Evolutionary conservation across 2,113 vertebrate species (phyloP).

Genomic region (Donacobius atricapilla): DNA sequence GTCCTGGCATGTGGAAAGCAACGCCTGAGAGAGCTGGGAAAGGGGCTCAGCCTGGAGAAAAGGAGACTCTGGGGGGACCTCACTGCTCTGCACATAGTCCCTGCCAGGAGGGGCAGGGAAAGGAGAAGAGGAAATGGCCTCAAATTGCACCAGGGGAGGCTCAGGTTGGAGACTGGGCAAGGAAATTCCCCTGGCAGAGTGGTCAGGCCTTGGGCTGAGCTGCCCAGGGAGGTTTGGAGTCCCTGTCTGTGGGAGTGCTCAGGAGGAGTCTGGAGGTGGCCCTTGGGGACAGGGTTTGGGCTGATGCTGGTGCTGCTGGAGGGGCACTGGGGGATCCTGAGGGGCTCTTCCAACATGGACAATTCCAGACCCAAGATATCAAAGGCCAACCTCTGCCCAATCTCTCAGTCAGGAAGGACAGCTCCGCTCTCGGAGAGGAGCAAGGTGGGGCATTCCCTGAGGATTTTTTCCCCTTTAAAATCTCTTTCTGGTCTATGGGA

Average conservation of each 20-base stretch:
- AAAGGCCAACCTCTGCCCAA: neutral
- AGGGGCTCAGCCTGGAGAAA: neutral
- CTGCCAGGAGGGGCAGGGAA: neutral
- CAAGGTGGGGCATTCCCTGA: neutral
- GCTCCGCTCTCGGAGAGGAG: neutral
- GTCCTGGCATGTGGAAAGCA: neutral
- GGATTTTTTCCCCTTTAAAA: neutral
- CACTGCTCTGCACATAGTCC: neutral
- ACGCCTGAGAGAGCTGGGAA: neutral
- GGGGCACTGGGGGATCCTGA: accelerated
- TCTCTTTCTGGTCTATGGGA: neutral
- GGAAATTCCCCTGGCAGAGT: neutral
- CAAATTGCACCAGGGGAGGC: neutral
- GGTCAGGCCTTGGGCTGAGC: neutral
- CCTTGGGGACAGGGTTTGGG: neutral
- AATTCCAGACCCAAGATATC: neutral
- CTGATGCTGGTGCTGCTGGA: neutral
- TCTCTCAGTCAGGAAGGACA: neutral
- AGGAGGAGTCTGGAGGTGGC: neutral
- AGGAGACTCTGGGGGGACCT: neutral
- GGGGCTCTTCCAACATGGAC: neutral
- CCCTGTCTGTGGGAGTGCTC: neutral
- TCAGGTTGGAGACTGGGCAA: accelerated
- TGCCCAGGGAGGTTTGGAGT: neutral
- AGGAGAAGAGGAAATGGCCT: neutral